Evolutionary conservation across 2,797 vertebrate genomes (phyloP).

Genomic region (Craterocephalus amniculus): DNA sequence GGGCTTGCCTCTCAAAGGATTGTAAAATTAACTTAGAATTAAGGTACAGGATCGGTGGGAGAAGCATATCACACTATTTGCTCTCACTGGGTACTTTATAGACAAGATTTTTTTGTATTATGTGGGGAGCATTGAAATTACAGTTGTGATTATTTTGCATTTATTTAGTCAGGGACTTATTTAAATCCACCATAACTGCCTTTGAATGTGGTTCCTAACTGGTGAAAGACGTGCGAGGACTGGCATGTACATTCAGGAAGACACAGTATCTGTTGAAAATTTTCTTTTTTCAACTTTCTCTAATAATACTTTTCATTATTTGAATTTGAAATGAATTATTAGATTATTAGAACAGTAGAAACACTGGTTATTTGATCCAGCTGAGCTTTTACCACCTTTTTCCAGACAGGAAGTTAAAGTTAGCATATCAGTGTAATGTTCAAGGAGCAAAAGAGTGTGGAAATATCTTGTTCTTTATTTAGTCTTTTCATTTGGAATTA

Average conservation of each 20-base stretch:
- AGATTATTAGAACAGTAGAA: neutral
- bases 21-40: neutral
- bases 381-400: neutral
- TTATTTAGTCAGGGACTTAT: neutral
- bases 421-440: neutral
- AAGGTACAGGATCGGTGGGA: neutral
- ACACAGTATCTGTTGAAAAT: neutral
- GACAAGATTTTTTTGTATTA: neutral
- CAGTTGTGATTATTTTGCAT: neutral
- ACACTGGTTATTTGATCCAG: neutral
- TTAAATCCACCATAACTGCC: neutral
- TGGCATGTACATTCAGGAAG: neutral
- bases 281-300: too few relatives aligned
- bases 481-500: too few relatives aligned
- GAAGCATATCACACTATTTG: neutral
- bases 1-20: neutral
- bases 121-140: neutral
- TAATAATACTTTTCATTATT: neutral
- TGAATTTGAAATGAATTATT: slow-evolving; percentile 2
- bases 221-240: neutral
- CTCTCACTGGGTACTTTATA: neutral
- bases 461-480: neutral
- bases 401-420: neutral
- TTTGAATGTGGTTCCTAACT: neutral
- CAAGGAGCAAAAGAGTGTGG: neutral